Evolutionary conservation across 2,888 invertebrate species (phyloP).

Genomic region (Caenorhabditis angaria): DNA sequence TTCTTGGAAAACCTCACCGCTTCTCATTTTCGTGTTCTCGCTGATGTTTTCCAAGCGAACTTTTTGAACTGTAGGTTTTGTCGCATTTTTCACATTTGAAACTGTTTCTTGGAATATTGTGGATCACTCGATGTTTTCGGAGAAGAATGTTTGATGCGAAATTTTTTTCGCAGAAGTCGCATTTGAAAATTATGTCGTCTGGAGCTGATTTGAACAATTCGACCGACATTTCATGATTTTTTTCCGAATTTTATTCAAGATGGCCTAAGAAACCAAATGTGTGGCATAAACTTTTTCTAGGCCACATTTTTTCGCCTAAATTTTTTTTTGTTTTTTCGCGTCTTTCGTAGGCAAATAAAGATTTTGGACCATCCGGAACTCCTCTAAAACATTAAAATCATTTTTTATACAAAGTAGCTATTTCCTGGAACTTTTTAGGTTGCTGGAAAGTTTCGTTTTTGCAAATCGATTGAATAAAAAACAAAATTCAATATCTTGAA

Average conservation of each 20-base stretch:
- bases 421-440: too few relatives aligned
- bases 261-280: conserved; percentile 1
- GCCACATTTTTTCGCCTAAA: neutral
- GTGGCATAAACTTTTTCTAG: neutral
- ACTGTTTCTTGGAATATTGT: conserved; percentile 27
- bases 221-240: neutral
- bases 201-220: neutral
- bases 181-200: conserved; percentile 22
- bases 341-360: neutral
- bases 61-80: conserved; percentile 36
- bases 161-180: conserved; percentile 23
- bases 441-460: too few relatives aligned
- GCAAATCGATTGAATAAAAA: too few relatives aligned
- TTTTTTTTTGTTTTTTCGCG: neutral
- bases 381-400: too few relatives aligned
- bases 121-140: conserved; percentile 39
- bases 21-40: conserved; percentile 24
- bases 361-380: too few relatives aligned
- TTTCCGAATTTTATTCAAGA: neutral
- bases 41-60: conserved; percentile 32
- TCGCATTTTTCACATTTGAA: conserved; percentile 32
- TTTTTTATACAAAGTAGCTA: too few relatives aligned
- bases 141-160: conserved; percentile 26
- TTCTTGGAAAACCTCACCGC: conserved; percentile 10
- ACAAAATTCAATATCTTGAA: too few relatives aligned